Evolutionary conservation across 2,888 invertebrate genomes (phyloP), one percentile per base, ranked within the genome.

Genomic region (Cactoblastis cactorum): DNA sequence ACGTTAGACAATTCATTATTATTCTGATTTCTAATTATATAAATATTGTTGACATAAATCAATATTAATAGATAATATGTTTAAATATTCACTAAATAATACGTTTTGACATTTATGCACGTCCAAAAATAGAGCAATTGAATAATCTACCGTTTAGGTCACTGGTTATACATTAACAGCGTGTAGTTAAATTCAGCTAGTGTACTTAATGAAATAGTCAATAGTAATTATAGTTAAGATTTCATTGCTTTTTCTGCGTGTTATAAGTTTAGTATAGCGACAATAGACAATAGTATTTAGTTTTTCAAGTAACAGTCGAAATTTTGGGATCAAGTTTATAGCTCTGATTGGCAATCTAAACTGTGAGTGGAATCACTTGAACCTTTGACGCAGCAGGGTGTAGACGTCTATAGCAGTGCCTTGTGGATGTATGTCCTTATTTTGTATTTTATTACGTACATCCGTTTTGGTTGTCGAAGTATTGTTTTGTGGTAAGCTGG

Each of bases 301-400:
- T 43, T 32, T 15, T 47, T 41, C 5, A 19, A 51, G 46, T 45
- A 11, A 53, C 33, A 45, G 49, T 56, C 28, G 8, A 6, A 49
- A 62, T 74, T 81, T 86, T 86, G 86, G 84, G 86, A 86, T 86
- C 87, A 83, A 82, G 83, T 81, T 67, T 71, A 61, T 64, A 53
- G 61, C 56, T 62, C 46, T 51, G 52, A 65, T 80, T 65, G 71
- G 75, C 61, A 58, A 65, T 61, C 67, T 57, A 80, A 80, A 77
- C 67, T 65, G 54, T 49, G 53, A 47, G 53, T 50, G 47, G 56
- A 45, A 48, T 54, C 52, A 54, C 57, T 61, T 62, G 59, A 55
- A 58, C 56, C 55, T 52, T 45, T 50, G 19, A 15, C 17, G 41
- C 14, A 34, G 41, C 49, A 32, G 52, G 43, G 32, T 34, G 45